A percentile compares a stretch with the other conserved stretches of the same genome.
Evolutionary conservation across 2,797 vertebrate species (phyloP).

Genomic region (Pangasius mekongensis): DNA sequence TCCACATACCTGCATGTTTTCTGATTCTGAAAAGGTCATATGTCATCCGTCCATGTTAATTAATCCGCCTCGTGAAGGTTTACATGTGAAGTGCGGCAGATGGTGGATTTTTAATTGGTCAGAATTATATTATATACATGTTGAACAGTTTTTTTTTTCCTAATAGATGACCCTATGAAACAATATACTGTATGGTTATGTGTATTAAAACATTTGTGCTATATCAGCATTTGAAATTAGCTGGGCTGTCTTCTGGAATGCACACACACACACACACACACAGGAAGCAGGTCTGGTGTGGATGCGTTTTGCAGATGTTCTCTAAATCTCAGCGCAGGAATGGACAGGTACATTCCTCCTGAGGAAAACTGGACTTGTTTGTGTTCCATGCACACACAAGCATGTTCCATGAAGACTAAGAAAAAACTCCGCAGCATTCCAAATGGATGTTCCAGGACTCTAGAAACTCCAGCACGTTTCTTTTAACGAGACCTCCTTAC

Average conservation of each 20-base stretch:
- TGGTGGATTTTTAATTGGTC: no score
- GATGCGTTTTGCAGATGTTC: constrained; percentile 50
- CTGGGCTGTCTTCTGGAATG: not conserved
- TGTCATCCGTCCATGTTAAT: not conserved
- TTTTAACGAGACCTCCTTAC: not conserved
- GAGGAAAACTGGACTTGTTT: constrained; percentile 15
- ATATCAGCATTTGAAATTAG: not conserved
- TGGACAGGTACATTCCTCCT: constrained; percentile 21
- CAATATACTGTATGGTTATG: no score
- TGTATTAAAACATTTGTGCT: not conserved
- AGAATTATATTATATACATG: no score
- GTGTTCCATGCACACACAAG: not conserved
- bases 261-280: constrained; percentile 7
- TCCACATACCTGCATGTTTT: not conserved
- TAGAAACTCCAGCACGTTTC: not conserved
- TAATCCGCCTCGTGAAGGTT: not conserved
- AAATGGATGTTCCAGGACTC: constrained; percentile 20
- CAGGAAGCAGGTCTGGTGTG: constrained; percentile 22
- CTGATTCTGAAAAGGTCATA: not conserved
- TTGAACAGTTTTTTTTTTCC: no score
- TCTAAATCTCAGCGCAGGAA: constrained; percentile 32
- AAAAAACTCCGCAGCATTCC: constrained; percentile 1
- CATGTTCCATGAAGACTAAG: not conserved
- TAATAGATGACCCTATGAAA: no score
- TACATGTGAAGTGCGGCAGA: no score